These are phyloP conservation scores for Drosophila burlai DNA, from an alignment of 1,140 invertebrate species.

Conservation along the genomic window DNA sequence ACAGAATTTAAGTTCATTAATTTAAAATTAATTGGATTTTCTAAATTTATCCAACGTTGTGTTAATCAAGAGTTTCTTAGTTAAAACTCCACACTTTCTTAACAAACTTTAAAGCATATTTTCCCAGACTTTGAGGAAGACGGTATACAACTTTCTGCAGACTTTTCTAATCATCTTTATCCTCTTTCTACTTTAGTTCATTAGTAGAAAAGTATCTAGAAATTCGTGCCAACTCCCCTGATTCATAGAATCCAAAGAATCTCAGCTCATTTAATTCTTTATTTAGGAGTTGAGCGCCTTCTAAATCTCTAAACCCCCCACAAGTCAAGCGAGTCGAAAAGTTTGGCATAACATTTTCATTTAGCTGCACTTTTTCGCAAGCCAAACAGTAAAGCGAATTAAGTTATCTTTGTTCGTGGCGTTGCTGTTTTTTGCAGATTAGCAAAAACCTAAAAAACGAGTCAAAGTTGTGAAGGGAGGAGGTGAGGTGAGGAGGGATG, in stretches of 20 bases:
- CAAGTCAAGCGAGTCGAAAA: slow-evolving; percentile 40
- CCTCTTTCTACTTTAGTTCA: slow-evolving; percentile 1
- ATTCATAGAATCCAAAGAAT: slow-evolving; percentile 3
- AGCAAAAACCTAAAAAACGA: slow-evolving; percentile 38
- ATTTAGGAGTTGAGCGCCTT: slow-evolving; percentile 3
- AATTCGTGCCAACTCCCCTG: slow-evolving; percentile 13
- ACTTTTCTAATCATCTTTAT: not conserved
- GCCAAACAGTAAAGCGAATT: slow-evolving; percentile 39
- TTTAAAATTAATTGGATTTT: not conserved
- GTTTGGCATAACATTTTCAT: slow-evolving; percentile 52
- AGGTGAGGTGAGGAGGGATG: not conserved
- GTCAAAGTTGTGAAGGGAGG: slow-evolving; percentile 30
- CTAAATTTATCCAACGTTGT: not conserved
- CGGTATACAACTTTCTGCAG: not conserved
- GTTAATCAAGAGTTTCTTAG: not conserved
- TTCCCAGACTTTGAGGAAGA: not conserved
- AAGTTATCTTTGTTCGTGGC: slow-evolving; percentile 40
- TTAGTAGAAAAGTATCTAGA: not conserved
- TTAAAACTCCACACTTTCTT: not conserved
- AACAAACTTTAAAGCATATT: not conserved
- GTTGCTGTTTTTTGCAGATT: slow-evolving; percentile 53
- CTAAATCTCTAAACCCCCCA: slow-evolving; percentile 17
- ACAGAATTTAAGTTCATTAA: not conserved
- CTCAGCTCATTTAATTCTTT: slow-evolving; percentile 6
- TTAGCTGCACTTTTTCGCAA: slow-evolving; percentile 39